A percentile compares a stretch with the other conserved stretches of the same genome.
These are phyloP conservation scores for Cheirogaleus medius DNA, from an alignment of 2,113 vertebrate genomes.

Conservation along the genomic window DNA sequence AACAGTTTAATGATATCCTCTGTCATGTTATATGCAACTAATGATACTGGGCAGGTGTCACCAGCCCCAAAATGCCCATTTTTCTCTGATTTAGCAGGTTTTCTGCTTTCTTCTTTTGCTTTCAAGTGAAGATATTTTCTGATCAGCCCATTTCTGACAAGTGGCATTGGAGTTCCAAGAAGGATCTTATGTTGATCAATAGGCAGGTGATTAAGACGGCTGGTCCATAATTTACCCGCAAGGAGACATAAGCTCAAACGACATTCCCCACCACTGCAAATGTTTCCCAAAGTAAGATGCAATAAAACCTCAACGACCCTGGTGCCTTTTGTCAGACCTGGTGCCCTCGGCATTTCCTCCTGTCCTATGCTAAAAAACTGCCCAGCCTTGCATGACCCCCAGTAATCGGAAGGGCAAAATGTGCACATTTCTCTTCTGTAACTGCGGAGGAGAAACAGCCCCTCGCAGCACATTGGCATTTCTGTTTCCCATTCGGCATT, in stretches of 20 bases:
- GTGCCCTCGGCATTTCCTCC: background rate
- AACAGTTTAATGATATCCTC: background rate
- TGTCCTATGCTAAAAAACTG: background rate
- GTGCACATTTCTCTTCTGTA: background rate
- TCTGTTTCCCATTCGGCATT: background rate
- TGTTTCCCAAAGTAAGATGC: background rate
- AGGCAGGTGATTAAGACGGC: background rate
- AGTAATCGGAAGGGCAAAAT: background rate
- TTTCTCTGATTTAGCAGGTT: background rate
- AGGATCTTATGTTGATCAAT: background rate
- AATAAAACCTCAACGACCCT: no score
- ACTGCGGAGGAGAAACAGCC: background rate
- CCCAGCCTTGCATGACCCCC: background rate
- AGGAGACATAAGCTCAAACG: no score
- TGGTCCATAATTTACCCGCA: background rate
- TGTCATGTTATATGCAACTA: background rate
- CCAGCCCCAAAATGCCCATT: accelerated
- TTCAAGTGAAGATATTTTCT: background rate
- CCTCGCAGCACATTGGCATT: background rate
- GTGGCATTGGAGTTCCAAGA: no score
- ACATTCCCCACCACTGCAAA: no score
- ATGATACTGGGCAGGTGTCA: background rate
- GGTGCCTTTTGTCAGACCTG: background rate
- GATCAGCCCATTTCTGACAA: background rate
- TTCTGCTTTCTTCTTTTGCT: background rate